These are phyloP conservation scores for Pollenia griseotomentosa DNA, from an alignment of 2,888 invertebrate genomes.

Conservation along the genomic window DNA sequence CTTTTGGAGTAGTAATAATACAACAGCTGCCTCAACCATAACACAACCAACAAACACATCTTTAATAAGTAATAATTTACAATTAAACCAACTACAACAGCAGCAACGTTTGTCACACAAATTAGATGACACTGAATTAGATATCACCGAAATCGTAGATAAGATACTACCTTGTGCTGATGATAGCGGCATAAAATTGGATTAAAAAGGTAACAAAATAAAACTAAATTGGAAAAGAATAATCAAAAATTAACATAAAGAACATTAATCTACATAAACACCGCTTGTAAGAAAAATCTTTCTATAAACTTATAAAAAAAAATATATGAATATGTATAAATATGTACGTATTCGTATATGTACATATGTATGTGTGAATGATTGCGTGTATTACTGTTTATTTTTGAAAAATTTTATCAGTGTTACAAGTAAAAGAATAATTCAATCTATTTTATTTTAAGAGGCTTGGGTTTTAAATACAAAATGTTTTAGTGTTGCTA, in stretches of 20 bases:
- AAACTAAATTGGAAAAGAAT: conserved; percentile 33
- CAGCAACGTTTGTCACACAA: conserved; percentile 72
- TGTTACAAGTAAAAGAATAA: conserved; percentile 36
- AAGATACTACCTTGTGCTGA: conserved; percentile 85
- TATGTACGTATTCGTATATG: background rate
- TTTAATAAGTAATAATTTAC: conserved; percentile 48
- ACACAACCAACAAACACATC: conserved; percentile 52
- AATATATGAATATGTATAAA: conserved; percentile 27
- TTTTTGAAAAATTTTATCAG: conserved; percentile 55
- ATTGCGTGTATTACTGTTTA: conserved; percentile 59
- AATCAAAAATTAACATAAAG: conserved; percentile 33
- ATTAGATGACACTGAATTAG: conserved; percentile 86
- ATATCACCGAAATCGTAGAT: conserved; percentile 85
- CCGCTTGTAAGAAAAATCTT: conserved; percentile 34
- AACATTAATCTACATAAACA: conserved; percentile 30
- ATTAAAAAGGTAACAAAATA: conserved; percentile 75
- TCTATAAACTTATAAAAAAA: background rate
- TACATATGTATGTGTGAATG: conserved; percentile 15
- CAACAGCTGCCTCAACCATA: conserved; percentile 33
- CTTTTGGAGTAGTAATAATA: conserved; percentile 76
- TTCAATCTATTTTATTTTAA: conserved; percentile 36
- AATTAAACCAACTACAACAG: conserved; percentile 57
- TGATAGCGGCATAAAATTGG: conserved; percentile 81
- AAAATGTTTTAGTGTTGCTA: conserved; percentile 61
- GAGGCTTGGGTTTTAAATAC: conserved; percentile 49